Base-by-base conservation (phyloP, 1,140 invertebrate genomes). In the Saccostrea echinata region DNA sequence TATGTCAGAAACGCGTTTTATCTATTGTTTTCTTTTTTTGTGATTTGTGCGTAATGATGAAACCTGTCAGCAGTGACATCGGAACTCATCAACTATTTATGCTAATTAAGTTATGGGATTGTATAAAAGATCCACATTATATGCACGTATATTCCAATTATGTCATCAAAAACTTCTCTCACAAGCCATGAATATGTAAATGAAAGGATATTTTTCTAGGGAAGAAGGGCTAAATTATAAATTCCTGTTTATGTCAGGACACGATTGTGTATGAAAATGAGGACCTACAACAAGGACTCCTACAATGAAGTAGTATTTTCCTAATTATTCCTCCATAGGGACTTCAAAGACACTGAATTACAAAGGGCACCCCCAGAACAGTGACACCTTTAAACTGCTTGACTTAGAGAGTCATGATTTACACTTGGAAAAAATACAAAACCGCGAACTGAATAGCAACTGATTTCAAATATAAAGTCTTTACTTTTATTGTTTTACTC, bases 41-140 rank as follows among this genome's bases (percentile, higher is more conserved):
- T 30, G 27, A 76, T 76, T 71, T 33, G 30, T 13, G 24, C 18
- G 1, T 21, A 64, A 24, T 64, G 57, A 64, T 64, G 9, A 64
- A 64, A 64, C 24, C 68, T 30, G 27, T 30, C 68, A 33, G 4
- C 68, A 76, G 27, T 76, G 68, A 16, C 68, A 76, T 33, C 68
- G 24, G 68, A 76, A 76, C 68, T 76, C 68, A 76, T 76, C 68
- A 76, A 33, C 68, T 76, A 76, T 76, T 76, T 76, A 76, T 76
- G 68, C 68, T 76, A 76, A 76, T 76, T 76, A 76, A 6, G 27
- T 76, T 30, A 30, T 76, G 16, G 27, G 27, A 33, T 76, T 76
- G 27, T 76, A 30, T 76, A 33, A 76, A 76, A 76, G 68, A 76
- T 30, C 27, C 68, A 76, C 27, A 33, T 30, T 33, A 18, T 76